These are phyloP conservation scores for Drosophila austrosaltans DNA, from an alignment of 2,888 invertebrate genomes.

Conservation along the genomic window DNA sequence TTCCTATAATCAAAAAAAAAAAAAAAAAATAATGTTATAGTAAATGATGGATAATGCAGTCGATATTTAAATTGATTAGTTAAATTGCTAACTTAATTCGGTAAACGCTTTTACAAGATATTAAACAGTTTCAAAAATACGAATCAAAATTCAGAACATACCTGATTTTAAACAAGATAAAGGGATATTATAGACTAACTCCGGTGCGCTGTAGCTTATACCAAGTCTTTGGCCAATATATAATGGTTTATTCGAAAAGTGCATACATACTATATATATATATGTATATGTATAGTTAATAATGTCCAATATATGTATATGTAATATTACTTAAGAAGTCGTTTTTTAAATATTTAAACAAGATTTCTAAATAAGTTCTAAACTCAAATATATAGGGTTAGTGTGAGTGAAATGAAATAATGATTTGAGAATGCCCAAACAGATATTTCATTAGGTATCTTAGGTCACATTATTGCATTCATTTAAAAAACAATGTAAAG, in stretches of 20 bases:
- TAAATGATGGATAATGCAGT: neutral
- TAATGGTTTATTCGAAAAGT: neutral
- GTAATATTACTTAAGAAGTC: neutral
- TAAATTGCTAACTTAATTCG: neutral
- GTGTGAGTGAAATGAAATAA: neutral
- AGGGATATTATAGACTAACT: neutral
- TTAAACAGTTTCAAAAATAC: neutral
- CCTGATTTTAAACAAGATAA: neutral
- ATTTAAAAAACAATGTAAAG: neutral
- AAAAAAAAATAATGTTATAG: neutral
- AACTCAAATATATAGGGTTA: too few species aligned
- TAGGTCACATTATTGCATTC: neutral
- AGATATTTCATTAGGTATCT: neutral
- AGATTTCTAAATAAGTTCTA: too few species aligned
- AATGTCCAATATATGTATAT: neutral
- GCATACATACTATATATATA: neutral
- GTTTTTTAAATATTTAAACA: neutral
- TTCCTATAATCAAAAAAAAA: too few species aligned
- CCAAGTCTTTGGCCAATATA: conserved; percentile 1
- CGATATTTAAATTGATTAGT: neutral
- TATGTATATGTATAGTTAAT: neutral
- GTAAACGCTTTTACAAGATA: neutral
- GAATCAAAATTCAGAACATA: conserved; percentile 8
- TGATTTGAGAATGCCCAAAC: conserved; percentile 2
- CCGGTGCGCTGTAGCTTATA: conserved; percentile 8